Evolutionary conservation across 30 jellyfish, hydroid and myxozoan species (phyloP).

Genomic region (Catostylus mosaicus): DNA sequence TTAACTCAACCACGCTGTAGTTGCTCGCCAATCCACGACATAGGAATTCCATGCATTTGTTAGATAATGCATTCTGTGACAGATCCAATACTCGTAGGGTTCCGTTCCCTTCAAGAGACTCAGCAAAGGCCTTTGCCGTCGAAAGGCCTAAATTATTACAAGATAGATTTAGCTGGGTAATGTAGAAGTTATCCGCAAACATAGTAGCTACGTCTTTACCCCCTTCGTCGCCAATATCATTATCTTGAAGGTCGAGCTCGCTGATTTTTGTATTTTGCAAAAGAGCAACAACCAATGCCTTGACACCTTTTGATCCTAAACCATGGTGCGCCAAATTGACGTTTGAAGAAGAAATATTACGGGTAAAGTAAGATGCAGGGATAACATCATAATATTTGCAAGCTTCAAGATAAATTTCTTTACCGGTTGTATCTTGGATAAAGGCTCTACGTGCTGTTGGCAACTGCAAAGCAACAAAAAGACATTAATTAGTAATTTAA

Average conservation of each 20-base stretch:
- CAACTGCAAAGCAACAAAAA: no score
- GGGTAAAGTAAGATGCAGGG: constrained; percentile 61
- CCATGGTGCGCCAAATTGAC: constrained; percentile 70
- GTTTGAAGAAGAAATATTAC: constrained; percentile 44
- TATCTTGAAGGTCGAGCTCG: constrained; percentile 59
- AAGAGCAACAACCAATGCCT: constrained; percentile 54
- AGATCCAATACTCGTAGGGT: constrained; percentile 44
- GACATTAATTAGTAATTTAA: no score
- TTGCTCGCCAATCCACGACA: constrained; percentile 44
- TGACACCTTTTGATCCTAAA: constrained; percentile 57
- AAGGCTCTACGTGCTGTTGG: constrained; percentile 53
- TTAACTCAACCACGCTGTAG: constrained; percentile 39
- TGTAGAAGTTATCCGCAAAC: constrained; percentile 56
- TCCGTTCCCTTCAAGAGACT: constrained; percentile 57
- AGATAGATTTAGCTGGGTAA: constrained; percentile 29
- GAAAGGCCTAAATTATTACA: constrained; percentile 41
- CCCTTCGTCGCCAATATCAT: constrained; percentile 56
- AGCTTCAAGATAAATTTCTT: constrained; percentile 59
- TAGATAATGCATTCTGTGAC: constrained; percentile 32
- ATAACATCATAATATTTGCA: constrained; percentile 54
- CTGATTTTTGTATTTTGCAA: constrained; percentile 50
- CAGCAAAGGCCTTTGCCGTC: constrained; percentile 48
- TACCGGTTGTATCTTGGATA: constrained; percentile 56
- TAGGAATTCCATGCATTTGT: constrained; percentile 43
- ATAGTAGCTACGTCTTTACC: constrained; percentile 61